A percentile compares a stretch with the other conserved stretches of the same genome.
Conservation (phyloP, 2,888 invertebrate genomes). For the Leucania comma region DNA sequence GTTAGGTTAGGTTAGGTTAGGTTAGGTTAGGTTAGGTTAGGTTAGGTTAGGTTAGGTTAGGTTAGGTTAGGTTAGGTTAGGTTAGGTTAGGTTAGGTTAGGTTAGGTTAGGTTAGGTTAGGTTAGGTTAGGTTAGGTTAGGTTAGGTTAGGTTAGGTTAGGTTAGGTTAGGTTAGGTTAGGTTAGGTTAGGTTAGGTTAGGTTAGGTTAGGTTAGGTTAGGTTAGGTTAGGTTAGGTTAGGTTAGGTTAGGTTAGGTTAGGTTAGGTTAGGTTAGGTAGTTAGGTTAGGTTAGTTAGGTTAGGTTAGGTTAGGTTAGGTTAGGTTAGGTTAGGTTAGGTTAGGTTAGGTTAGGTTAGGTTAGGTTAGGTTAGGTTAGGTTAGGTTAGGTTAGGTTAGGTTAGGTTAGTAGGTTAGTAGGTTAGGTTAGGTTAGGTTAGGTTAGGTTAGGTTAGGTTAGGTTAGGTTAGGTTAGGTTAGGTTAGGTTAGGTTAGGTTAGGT, state of each 20-base stretch:
- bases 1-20: neutral
- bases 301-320: constrained; percentile 3
- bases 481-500: neutral
- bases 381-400: constrained; percentile 2
- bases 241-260: constrained; percentile 3
- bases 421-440: neutral
- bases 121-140: constrained; percentile 2
- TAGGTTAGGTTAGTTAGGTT: constrained; percentile 1
- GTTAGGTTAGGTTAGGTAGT: constrained; percentile 2
- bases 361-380: constrained; percentile 1
- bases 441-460: neutral
- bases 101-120: constrained; percentile 3
- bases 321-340: neutral
- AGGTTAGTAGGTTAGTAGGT: constrained; percentile 2
- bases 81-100: constrained; percentile 2
- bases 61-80: constrained; percentile 2
- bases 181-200: neutral
- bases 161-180: constrained; percentile 1
- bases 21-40: constrained; percentile 2
- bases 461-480: neutral
- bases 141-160: constrained; percentile 1
- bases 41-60: constrained; percentile 1
- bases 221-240: constrained; percentile 2
- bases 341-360: constrained; percentile 1
- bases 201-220: constrained; percentile 1